Percentiles rank a stretch among this genome's conserved stretches.
Evolutionary conservation across 2,113 vertebrate genomes (phyloP).

Genomic region (Felis chaus): DNA sequence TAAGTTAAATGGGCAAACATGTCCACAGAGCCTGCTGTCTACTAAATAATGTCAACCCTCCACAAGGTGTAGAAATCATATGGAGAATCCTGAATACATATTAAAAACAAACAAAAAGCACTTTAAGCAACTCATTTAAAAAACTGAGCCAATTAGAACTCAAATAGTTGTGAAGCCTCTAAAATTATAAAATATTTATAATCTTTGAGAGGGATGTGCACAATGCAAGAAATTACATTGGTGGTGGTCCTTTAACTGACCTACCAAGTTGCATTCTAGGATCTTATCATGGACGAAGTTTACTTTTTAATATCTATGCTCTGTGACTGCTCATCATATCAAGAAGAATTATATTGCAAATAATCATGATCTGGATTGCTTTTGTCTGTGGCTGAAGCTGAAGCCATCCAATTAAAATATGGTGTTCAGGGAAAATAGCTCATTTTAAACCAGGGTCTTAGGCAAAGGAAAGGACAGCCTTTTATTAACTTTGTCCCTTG

Average conservation of each 20-base stretch:
- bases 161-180: neutral
- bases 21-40: neutral
- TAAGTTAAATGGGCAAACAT: neutral
- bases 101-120: neutral
- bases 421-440: constrained; percentile 82
- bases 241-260: constrained; percentile 19
- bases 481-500: constrained; percentile 86
- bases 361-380: constrained; percentile 71
- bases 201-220: neutral
- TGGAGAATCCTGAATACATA: neutral
- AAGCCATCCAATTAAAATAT: constrained; percentile 86
- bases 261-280: neutral
- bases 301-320: constrained; percentile 66
- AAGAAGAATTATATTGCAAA: constrained; percentile 73
- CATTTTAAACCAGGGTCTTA: constrained; percentile 80
- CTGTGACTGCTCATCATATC: constrained; percentile 76
- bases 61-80: neutral
- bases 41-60: neutral
- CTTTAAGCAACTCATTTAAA: neutral
- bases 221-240: neutral
- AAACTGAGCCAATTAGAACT: neutral
- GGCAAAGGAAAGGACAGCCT: constrained; percentile 81
- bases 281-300: constrained; percentile 46
- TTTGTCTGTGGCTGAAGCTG: constrained; percentile 81
- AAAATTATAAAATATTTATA: neutral